phyloP scores from a whole-genome alignment of 2,797 vertebrate species.

The Epinephelus awoara region DNA sequence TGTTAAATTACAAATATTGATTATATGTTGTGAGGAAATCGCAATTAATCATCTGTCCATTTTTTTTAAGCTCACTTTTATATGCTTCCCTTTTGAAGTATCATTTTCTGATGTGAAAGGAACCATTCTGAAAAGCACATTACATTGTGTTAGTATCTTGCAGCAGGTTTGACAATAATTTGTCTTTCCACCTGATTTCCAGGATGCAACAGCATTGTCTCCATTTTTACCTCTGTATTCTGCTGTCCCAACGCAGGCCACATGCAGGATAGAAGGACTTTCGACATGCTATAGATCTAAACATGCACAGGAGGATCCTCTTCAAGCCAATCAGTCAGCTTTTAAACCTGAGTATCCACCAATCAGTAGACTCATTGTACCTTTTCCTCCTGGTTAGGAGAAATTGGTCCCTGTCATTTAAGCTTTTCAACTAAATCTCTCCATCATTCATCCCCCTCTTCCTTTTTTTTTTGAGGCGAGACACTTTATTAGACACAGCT shows the following conservation, averaged over 20 bases:
- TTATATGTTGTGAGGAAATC: no score
- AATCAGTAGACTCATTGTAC: slow-evolving; percentile 76
- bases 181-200: not conserved
- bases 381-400: slow-evolving; percentile 66
- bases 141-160: not conserved
- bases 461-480: slow-evolving; percentile 65
- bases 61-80: not conserved
- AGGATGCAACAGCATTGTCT: slow-evolving; percentile 27
- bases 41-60: no score
- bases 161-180: not conserved
- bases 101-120: not conserved
- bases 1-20: no score
- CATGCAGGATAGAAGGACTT: slow-evolving; percentile 28
- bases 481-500: slow-evolving; percentile 85
- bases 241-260: not conserved
- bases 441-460: slow-evolving; percentile 70
- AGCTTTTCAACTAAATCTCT: slow-evolving; percentile 77
- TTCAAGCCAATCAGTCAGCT: slow-evolving; percentile 67
- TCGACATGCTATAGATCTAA: slow-evolving; percentile 56
- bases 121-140: not conserved
- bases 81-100: no score
- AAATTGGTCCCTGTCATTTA: slow-evolving; percentile 77
- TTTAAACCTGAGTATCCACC: slow-evolving; percentile 73
- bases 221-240: not conserved
- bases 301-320: slow-evolving; percentile 58